Evolutionary conservation across 2,113 vertebrate species (phyloP), one percentile per base, ranked within the genome.

Genomic region (Potamarius usumacintae): DNA sequence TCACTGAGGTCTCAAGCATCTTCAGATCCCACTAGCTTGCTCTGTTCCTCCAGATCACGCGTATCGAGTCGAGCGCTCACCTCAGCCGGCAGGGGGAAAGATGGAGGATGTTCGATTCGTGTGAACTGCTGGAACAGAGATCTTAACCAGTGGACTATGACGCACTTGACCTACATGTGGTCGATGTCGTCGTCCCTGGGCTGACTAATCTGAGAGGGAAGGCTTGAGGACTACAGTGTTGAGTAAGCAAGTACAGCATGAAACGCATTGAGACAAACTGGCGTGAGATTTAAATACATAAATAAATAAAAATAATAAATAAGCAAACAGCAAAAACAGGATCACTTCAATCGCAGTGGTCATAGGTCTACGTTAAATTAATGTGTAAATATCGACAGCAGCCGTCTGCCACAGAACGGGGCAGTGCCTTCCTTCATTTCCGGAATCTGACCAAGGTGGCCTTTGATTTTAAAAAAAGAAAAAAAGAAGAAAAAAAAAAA

Each of bases 401-500:
- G 74, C 74, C 42, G 78, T 83, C 87, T 88, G 89, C 85, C 83
- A 65, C 88, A 86, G 92, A 92, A 88, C 74, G 87, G 42, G 90
- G 91, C 91, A 91, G 92, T 93, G 92, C 91, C 92, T 93, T 90
- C 91, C 92, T 93, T 90, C 89, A 90, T 82, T 86, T 85, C 72
- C 58, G 86, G 84, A 89, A 88, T 87, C 81, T 88, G 83, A 89
- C 88, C 86, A 87, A 90, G 88, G 89, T 89, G 90, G 89, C 92
- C 90, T 93, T 92, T 91, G 87, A 88, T 89, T 85, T 83, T 82
- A 87, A 86, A 79, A 86, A 67, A 82, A 22, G 85, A 87, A 67
- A 3, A 53, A 12, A 10, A 72, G 18, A 72, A 87, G 84, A 87
- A 87, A 88, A 63, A 84, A 87, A 87, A 71, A 18, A 42, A 0